Evolutionary conservation across 2,113 vertebrate species (phyloP), one percentile per base, ranked within the genome.

Genomic region (Zeus faber): DNA sequence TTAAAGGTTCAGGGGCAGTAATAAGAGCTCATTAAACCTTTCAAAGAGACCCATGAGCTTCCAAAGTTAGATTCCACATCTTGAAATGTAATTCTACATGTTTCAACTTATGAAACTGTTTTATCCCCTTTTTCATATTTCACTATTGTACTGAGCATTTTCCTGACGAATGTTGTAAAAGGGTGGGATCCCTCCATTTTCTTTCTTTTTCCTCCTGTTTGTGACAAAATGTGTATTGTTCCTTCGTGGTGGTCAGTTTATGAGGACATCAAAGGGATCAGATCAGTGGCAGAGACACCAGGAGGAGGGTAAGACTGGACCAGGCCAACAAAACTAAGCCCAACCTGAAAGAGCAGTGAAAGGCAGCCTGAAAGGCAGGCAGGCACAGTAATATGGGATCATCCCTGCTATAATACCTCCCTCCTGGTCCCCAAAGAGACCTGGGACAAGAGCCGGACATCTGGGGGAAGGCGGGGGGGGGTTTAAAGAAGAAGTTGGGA

Each of bases 391-490:
- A 81, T 77, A 74, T 22, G 46, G 79, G 84, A 88, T 89, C 81
- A 89, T 88, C 85, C 81, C 67, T 76, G 77, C 63, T 79, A 76
- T 86, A 84, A 85, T 76, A 72, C 85, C 59, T 68, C 77, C 79
- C 72, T 79, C 67, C 78, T 72, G 70, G 58, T 54, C 68, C 31
- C 59, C 46, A 89, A 86, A 81, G 69, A 81, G 66, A 77, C 72
- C 70, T 59, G 63, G 54, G 67, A 84, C 74, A 74, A 82, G 84
- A 74, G 73, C 44, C 57, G 65, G 71, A 77, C 72, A 74, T 68
- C 68, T 77, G 77, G 76, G 58, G 66, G 63, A 59, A 5, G 23
- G 14, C 22, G 45, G 44, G 22, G 23, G 23, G 22, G 23, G 6
- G 22, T 43, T 43, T 10, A 35, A 35, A 35, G 11, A 8, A 35